Evolutionary conservation across 2,113 vertebrate genomes (phyloP), one percentile per base, ranked within the genome.

Genomic region (Mobula birostris): DNA sequence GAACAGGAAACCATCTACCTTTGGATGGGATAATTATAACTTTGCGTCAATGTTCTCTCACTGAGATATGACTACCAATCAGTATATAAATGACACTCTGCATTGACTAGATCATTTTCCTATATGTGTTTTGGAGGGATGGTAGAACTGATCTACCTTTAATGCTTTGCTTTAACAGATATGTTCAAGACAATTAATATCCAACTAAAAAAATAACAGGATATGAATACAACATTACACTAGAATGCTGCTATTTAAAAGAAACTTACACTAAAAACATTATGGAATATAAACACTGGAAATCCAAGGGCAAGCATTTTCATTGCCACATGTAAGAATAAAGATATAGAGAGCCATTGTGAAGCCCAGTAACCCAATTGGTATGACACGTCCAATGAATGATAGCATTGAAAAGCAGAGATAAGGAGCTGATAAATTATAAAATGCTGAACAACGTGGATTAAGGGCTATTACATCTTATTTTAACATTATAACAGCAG

Each of bases 201-300:
- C 48, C 66, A 92, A 40, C 90, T 92, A 36, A 93, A 36, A 74
- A 70, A 70, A 74, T 9, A 93, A 93, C 68, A 15, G 66, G 24
- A 93, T 48, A 48, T 1, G 24, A 29, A 93, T 27, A 48, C 66
- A 24, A 70, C 40, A 74, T 36, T 92, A 70, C 32, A 92, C 5
- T 24, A 72, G 90, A 72, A 48, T 19, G 40, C 74, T 40, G 32
- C 68, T 48, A 11, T 36, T 74, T 74, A 70, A 56, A 93, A 93
- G 61, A 21, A 48, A 74, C 32, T 74, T 24, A 56, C 24, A 17
- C 9, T 92, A 74, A 21, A 74, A 93, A 93, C 40, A 76, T 93
- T 56, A 24, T 76, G 70, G 74, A 76, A 93, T 74, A 48, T 93
- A 74, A 93, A 93, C 36, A 93, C 36, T 92, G 66, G 72, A 48